A percentile compares a stretch with the other conserved stretches of the same genome.
phyloP scores from a whole-genome alignment of 2,797 vertebrate species.

The Sarcoramphus papa region DNA sequence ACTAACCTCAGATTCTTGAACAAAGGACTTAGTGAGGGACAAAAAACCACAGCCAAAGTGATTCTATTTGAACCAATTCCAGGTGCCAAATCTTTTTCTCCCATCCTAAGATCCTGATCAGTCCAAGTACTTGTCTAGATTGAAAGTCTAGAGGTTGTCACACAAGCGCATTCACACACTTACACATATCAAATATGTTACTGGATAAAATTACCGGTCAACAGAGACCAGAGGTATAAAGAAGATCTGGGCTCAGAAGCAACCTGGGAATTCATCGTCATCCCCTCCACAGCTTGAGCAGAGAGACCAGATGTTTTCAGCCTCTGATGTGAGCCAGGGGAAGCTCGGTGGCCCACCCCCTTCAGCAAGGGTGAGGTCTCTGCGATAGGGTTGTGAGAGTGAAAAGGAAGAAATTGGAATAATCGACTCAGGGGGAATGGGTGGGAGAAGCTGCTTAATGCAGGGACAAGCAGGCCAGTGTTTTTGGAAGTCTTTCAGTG shows the following conservation, averaged over 20 bases:
- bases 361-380: not conserved
- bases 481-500: not conserved
- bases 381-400: not conserved
- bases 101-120: not conserved
- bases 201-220: slow-evolving; percentile 24
- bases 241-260: not conserved
- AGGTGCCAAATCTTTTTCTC: not conserved
- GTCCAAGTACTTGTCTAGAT: not conserved
- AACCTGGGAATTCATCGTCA: not conserved
- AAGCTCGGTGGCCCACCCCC: not conserved
- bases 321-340: not conserved
- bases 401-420: not conserved
- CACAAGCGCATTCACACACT: not conserved
- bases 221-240: not conserved
- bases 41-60: not conserved
- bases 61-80: not conserved
- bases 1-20: not conserved
- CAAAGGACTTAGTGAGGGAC: not conserved
- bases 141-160: not conserved
- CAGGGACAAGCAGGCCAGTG: not conserved
- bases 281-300: not conserved
- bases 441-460: not conserved
- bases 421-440: not conserved
- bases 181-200: not conserved
- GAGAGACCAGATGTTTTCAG: not conserved